Conservation (phyloP, 2,113 vertebrate species). For the Gymnogyps californianus region DNA sequence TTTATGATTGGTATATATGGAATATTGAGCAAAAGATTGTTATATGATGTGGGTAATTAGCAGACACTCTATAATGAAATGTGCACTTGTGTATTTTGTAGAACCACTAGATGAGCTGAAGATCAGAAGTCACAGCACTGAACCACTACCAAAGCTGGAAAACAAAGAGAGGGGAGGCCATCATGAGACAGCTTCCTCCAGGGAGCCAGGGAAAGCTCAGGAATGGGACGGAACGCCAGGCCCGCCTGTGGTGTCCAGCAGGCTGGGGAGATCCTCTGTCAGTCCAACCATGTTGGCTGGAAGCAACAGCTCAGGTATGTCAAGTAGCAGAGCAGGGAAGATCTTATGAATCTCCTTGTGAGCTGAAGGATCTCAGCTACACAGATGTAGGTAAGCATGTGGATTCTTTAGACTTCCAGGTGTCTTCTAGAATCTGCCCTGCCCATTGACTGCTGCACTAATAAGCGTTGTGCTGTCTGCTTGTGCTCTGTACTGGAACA, state of each 20-base stretch:
- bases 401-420: background rate
- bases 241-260: slow-evolving; percentile 80
- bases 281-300: slow-evolving; percentile 88
- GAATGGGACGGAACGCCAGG: slow-evolving; percentile 88
- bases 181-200: slow-evolving; percentile 72
- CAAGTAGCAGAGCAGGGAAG: background rate
- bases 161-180: slow-evolving; percentile 82
- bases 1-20: background rate
- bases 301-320: slow-evolving; percentile 84
- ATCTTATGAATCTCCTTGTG: background rate
- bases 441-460: background rate
- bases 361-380: background rate
- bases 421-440: background rate
- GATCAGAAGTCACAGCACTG: slow-evolving; percentile 84
- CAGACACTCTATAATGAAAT: background rate
- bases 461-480: background rate
- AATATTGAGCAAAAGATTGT: background rate
- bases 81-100: slow-evolving; percentile 33
- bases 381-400: background rate
- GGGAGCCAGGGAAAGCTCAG: slow-evolving; percentile 90
- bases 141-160: slow-evolving; percentile 85
- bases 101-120: slow-evolving; percentile 83
- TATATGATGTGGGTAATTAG: background rate
- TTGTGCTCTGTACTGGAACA: background rate
- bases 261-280: slow-evolving; percentile 88